Conservation (phyloP, 2,888 invertebrate genomes). For the Eupithecia dodoneata region DNA sequence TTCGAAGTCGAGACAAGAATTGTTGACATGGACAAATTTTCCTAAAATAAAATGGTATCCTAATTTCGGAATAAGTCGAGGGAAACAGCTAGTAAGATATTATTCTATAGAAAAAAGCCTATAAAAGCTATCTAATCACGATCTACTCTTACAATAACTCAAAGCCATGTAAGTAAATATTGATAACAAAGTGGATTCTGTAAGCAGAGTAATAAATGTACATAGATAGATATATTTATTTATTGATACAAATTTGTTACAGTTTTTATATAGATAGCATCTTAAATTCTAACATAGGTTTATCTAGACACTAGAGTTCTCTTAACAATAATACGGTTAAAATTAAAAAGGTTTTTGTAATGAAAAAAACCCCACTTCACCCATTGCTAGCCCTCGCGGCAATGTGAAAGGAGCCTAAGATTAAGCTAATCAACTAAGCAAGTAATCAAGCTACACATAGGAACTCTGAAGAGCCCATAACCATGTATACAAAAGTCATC, state of each 20-base stretch:
- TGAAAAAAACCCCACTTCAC: not conserved
- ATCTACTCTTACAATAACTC: conserved; percentile 38
- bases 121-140: conserved; percentile 40
- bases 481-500: too few species aligned
- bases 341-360: not conserved
- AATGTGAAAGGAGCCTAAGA: too few species aligned
- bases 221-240: not conserved
- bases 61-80: not conserved
- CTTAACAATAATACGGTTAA: too few species aligned
- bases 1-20: too few species aligned
- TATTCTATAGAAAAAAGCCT: not conserved
- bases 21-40: too few species aligned
- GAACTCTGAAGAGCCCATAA: not conserved
- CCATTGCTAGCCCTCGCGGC: not conserved
- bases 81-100: not conserved
- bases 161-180: conserved; percentile 43
- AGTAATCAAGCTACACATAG: too few species aligned
- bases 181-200: conserved; percentile 41
- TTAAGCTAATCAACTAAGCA: too few species aligned
- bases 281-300: too few species aligned
- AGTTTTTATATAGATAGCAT: too few species aligned
- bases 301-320: too few species aligned
- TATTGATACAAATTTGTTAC: too few species aligned
- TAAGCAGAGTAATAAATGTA: conserved; percentile 35
- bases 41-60: not conserved